These are phyloP conservation scores for Nemurella pictetii DNA, from an alignment of 2,888 invertebrate genomes.

Conservation along the genomic window DNA sequence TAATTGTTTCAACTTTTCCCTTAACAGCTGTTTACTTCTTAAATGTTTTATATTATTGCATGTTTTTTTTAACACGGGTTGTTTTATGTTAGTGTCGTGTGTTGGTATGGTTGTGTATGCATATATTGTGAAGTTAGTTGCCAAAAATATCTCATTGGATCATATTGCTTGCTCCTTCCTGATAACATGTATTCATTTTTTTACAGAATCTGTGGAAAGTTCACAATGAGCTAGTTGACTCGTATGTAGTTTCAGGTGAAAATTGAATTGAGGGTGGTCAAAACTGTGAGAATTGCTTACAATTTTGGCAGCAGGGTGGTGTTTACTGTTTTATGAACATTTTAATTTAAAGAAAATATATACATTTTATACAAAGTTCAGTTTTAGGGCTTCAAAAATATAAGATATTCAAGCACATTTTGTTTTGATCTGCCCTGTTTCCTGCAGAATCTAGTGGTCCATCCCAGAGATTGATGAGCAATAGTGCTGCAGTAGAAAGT, in stretches of 20 bases:
- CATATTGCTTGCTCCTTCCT: background rate
- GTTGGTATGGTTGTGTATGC: background rate
- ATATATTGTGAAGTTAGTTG: background rate
- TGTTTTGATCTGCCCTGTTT: too few relatives aligned
- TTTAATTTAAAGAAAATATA: background rate
- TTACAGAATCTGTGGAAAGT: constrained; percentile 62
- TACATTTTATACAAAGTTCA: background rate
- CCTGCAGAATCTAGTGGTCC: too few relatives aligned
- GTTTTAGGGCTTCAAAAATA: background rate
- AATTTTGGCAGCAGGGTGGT: background rate
- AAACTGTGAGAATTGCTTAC: background rate
- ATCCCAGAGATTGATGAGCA: too few relatives aligned
- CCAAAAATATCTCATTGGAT: background rate
- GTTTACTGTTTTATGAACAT: background rate
- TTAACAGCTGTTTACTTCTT: background rate
- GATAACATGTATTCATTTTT: constrained; percentile 17
- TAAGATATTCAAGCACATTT: too few relatives aligned
- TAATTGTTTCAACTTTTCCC: background rate
- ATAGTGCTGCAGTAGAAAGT: too few relatives aligned
- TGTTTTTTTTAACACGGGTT: background rate
- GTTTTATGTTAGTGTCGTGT: background rate
- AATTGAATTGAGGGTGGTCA: constrained; percentile 44
- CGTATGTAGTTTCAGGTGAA: constrained; percentile 24
- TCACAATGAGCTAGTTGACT: constrained; percentile 59
- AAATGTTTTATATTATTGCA: background rate